A percentile compares a stretch with the other conserved stretches of the same genome.
These are phyloP conservation scores for Leptonema lineaticorne DNA, from an alignment of 1,140 invertebrate species.

Conservation along the genomic window DNA sequence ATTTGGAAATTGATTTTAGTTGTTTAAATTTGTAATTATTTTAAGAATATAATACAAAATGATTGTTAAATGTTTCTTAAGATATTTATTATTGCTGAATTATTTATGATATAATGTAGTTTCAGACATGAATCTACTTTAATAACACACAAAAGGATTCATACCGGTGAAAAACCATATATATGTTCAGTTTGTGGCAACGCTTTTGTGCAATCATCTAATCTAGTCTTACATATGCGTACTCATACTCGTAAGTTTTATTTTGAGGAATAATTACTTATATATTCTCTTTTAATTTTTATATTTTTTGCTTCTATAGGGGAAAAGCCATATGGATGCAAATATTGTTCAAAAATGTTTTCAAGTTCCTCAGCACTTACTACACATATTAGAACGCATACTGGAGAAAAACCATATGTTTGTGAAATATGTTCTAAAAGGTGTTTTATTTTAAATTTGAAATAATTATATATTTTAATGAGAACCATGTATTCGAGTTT, in stretches of 20 bases:
- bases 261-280: conserved; percentile 40
- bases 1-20: too few species aligned
- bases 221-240: conserved; percentile 75
- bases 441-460: conserved; percentile 40
- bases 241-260: conserved; percentile 57
- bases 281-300: not conserved
- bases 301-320: conserved; percentile 43
- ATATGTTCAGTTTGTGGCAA: conserved; percentile 58
- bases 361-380: conserved; percentile 60
- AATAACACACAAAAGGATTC: conserved; percentile 61
- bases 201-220: conserved; percentile 67
- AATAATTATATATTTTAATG: not conserved
- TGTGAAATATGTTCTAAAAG: conserved; percentile 63
- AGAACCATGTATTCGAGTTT: not conserved
- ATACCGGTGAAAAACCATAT: conserved; percentile 66
- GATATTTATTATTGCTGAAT: too few species aligned
- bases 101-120: too few species aligned
- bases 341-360: conserved; percentile 57
- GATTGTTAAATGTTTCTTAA: too few species aligned
- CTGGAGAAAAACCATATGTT: conserved; percentile 67
- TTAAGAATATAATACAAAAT: too few species aligned
- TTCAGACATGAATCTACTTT: conserved; percentile 65
- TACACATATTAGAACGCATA: conserved; percentile 67
- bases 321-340: conserved; percentile 57
- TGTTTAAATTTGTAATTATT: too few species aligned